phyloP scores from a whole-genome alignment of 2,888 invertebrate genomes.

The Torymus tubicola region DNA sequence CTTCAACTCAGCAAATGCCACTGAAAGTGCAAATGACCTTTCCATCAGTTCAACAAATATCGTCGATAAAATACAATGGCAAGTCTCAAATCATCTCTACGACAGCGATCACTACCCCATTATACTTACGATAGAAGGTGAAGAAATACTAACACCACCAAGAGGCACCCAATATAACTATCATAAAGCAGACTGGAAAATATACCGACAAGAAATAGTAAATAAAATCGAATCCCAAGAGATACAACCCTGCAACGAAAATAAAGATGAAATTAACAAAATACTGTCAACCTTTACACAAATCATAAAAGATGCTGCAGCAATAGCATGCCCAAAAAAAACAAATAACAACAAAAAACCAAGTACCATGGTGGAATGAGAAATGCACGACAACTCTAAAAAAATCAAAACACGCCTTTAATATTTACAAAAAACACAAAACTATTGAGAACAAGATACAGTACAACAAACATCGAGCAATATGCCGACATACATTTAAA shows the following conservation, averaged over 20 bases:
- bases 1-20: not conserved
- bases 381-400: constrained; percentile 41
- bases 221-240: not conserved
- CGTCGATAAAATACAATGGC: not conserved
- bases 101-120: constrained; percentile 14
- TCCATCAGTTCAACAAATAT: not conserved
- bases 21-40: not conserved
- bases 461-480: constrained; percentile 16
- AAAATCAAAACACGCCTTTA: constrained; percentile 50
- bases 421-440: constrained; percentile 43
- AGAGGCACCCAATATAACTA: too few species aligned
- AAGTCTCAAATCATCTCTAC: not conserved
- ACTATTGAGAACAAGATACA: constrained; percentile 39
- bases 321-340: not conserved
- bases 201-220: constrained; percentile 2
- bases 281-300: not conserved
- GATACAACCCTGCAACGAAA: too few species aligned
- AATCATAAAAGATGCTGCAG: not conserved
- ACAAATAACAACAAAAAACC: not conserved
- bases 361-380: constrained; percentile 60
- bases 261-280: not conserved
- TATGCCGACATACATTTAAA: constrained; percentile 28
- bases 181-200: not conserved
- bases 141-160: too few species aligned
- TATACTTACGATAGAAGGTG: not conserved